phyloP scores from a whole-genome alignment of 2,113 vertebrate genomes.

The Eublepharis macularius region DNA sequence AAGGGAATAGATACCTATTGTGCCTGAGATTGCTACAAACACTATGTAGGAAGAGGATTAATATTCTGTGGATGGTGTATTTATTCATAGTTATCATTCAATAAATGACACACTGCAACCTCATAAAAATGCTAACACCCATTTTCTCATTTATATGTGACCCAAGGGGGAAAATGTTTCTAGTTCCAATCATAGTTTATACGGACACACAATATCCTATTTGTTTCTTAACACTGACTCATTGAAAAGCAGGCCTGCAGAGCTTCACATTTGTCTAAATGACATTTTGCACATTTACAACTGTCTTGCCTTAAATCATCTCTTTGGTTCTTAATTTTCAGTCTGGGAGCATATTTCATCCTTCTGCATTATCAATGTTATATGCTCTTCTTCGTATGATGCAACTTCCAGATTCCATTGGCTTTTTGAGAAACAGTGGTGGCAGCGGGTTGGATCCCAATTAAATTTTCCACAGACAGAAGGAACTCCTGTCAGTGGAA shows the following conservation, averaged over 20 bases:
- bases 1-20: slow-evolving; percentile 47
- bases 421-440: neutral
- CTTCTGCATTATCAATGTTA: neutral
- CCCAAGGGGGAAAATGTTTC: slow-evolving; percentile 40
- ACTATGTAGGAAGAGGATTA: slow-evolving; percentile 50
- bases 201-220: neutral
- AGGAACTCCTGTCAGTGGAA: no score
- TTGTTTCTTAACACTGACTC: slow-evolving; percentile 23
- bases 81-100: slow-evolving; percentile 65
- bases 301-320: neutral
- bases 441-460: no score
- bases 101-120: slow-evolving; percentile 44
- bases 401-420: neutral
- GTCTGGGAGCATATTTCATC: neutral
- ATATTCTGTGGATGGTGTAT: slow-evolving; percentile 51
- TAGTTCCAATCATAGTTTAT: slow-evolving; percentile 21
- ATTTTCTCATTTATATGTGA: slow-evolving; percentile 41
- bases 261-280: slow-evolving; percentile 17
- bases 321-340: slow-evolving; percentile 11
- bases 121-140: slow-evolving; percentile 57
- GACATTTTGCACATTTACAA: slow-evolving; percentile 7
- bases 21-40: neutral
- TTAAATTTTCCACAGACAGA: no score
- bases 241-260: neutral
- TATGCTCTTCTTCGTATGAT: neutral